Evolutionary conservation across 2,113 vertebrate genomes (phyloP).

Genomic region (Pygoscelis antarcticus): DNA sequence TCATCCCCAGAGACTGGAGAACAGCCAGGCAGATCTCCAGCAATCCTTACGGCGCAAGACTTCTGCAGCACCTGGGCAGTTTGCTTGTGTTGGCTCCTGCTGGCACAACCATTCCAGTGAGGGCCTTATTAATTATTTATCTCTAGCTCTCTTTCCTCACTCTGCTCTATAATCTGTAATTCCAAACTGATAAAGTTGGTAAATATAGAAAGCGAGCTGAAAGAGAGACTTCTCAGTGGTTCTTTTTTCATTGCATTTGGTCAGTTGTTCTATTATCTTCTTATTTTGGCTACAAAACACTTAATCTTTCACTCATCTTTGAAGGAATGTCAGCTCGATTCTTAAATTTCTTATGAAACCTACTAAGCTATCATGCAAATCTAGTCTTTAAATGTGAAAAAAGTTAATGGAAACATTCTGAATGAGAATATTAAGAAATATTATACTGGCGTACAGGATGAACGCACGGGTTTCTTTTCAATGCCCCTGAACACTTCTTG

Average conservation of each 20-base stretch:
- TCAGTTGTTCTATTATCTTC: not conserved
- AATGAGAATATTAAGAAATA: not conserved
- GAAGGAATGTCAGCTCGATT: not conserved
- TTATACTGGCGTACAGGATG: not conserved
- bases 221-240: not conserved
- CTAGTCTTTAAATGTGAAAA: not conserved
- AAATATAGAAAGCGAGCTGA: not conserved
- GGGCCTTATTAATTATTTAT: not conserved
- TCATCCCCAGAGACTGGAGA: not conserved
- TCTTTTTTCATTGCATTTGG: not conserved
- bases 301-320: not conserved
- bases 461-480: not conserved
- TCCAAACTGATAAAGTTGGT: not conserved
- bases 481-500: not conserved
- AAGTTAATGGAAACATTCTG: not conserved
- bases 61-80: not conserved
- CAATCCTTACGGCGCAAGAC: rapidly evolving
- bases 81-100: rapidly evolving
- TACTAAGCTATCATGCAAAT: not conserved
- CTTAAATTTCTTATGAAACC: not conserved
- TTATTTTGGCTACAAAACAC: not conserved
- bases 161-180: not conserved
- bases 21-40: not conserved
- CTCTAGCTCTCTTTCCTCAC: not conserved
- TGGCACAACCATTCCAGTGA: not conserved